A percentile compares a stretch with the other conserved stretches of the same genome.
These are phyloP conservation scores for Microplitis demolitor DNA, from an alignment of 1,140 invertebrate species.

Conservation along the genomic window DNA sequence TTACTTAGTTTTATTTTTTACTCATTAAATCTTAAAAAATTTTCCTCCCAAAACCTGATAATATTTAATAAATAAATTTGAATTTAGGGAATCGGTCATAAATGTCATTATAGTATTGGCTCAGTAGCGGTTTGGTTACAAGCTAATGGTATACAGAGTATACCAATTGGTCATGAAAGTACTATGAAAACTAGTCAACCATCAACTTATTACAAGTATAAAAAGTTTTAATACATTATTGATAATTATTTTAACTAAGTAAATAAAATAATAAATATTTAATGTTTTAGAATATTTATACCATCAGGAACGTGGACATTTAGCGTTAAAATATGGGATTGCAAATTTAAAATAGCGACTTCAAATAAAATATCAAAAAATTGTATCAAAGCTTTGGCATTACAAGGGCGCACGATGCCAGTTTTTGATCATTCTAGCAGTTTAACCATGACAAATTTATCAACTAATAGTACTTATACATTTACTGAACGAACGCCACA, in stretches of 20 bases:
- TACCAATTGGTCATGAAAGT: constrained; percentile 51
- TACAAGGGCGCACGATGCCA: constrained; percentile 57
- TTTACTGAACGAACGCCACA: constrained; percentile 60
- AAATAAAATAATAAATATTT: background rate
- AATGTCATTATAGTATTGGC: constrained; percentile 64
- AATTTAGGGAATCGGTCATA: constrained; percentile 54
- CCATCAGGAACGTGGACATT: constrained; percentile 61
- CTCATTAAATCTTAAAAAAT: background rate
- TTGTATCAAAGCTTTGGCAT: constrained; percentile 56
- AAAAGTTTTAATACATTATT: background rate
- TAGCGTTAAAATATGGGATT: constrained; percentile 58
- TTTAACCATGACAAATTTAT: constrained; percentile 46
- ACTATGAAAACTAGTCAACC: constrained; percentile 50
- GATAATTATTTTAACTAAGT: background rate
- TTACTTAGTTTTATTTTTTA: constrained; percentile 31
- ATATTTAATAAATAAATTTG: background rate
- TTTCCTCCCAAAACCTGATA: no score
- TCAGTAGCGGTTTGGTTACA: constrained; percentile 63
- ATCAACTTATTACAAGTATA: constrained; percentile 61
- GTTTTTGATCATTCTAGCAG: constrained; percentile 49
- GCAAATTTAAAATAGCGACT: constrained; percentile 50
- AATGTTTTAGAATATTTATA: constrained; percentile 60
- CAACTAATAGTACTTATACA: constrained; percentile 47
- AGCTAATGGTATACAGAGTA: constrained; percentile 51
- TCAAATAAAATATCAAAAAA: constrained; percentile 32